phyloP scores from a whole-genome alignment of 2,113 vertebrate species.

The Corvus moneduloides region DNA sequence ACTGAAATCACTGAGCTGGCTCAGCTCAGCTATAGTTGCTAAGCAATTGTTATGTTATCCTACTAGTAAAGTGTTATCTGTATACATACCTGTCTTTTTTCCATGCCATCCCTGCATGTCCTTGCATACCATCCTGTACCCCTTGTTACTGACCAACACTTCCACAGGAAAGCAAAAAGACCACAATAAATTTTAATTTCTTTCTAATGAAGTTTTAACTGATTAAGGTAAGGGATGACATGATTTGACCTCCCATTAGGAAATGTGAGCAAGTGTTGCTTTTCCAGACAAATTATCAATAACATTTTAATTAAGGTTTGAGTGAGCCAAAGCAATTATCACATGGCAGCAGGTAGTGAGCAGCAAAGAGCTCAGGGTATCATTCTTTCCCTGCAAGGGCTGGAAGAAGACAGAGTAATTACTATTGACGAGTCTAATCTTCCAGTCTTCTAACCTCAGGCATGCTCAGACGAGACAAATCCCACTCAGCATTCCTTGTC shows the following conservation, averaged over 20 bases:
- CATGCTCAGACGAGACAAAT: neutral
- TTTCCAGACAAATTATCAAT: constrained; percentile 32
- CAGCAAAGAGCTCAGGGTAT: neutral
- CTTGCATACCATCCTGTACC: neutral
- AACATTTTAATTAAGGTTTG: constrained; percentile 38
- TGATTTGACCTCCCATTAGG: neutral
- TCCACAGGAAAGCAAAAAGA: neutral
- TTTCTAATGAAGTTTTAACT: neutral
- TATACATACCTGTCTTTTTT: neutral
- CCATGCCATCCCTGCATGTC: neutral
- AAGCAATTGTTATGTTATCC: neutral
- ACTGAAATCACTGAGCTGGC: neutral
- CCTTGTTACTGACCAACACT: neutral
- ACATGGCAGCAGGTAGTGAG: neutral
- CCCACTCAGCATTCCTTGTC: neutral
- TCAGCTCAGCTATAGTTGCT: neutral
- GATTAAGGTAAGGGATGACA: neutral
- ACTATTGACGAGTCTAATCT: constrained; percentile 22
- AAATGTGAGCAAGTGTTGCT: neutral
- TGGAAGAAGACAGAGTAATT: neutral
- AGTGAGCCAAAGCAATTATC: constrained; percentile 45
- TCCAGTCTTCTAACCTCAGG: neutral
- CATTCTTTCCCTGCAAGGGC: neutral
- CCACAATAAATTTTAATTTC: neutral
- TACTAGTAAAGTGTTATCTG: neutral